Evolutionary conservation across 2,113 vertebrate genomes (phyloP).

Genomic region (Antechinus flavipes): DNA sequence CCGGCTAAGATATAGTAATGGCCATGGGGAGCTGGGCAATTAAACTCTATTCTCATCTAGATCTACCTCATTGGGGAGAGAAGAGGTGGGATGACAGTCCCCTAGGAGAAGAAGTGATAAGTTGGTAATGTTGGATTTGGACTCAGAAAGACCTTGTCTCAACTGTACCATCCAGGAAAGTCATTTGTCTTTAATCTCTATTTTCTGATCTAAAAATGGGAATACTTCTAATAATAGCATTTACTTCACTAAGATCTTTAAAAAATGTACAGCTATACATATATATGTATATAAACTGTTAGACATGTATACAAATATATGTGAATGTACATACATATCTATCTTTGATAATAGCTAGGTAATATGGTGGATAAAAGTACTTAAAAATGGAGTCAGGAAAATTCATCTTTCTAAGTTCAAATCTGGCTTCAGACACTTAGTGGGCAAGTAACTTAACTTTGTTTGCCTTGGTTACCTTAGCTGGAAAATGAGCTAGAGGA

Average conservation of each 20-base stretch:
- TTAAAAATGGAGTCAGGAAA: background rate
- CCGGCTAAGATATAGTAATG: rapidly evolving
- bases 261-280: background rate
- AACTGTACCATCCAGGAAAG: background rate
- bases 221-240: background rate
- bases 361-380: background rate
- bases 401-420: background rate
- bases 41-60: background rate
- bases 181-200: background rate
- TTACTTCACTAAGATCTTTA: background rate
- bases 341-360: background rate
- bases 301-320: background rate
- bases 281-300: background rate
- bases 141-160: background rate
- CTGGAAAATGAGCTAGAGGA: background rate
- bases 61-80: background rate
- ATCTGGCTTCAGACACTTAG: background rate
- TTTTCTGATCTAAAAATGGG: background rate
- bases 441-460: background rate
- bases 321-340: background rate
- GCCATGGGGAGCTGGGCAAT: background rate
- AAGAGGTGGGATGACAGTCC: background rate
- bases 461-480: background rate
- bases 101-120: background rate
- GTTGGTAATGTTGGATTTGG: background rate